Base-by-base conservation (phyloP, 1,140 invertebrate genomes). In the Apis dorsata region DNA sequence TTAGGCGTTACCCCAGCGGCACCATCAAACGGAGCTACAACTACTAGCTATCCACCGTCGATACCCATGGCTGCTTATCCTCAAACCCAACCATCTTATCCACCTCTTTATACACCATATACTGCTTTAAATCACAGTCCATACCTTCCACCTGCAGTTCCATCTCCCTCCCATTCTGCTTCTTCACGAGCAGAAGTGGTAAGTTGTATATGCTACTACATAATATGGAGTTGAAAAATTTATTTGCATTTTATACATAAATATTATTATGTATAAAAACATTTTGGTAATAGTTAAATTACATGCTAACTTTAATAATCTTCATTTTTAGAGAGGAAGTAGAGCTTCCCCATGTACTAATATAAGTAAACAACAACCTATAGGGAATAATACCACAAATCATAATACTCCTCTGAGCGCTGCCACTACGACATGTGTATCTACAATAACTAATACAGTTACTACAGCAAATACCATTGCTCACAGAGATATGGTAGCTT, bases 71-170 rank as follows among this genome's bases (percentile, higher is more conserved):
- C 94, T 24, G 94, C 94, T 74, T 95, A 95, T 86, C 94, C 95
- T 4, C 95, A 95, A 82, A 95, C 95, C 17, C 95, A 95, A 62
- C 94, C 95, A 7, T 94, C 95, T 69, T 96, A 96, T 91, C 95
- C 96, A 59, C 95, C 96, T 34, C 93, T 97, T 66, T 97, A 97
- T 90, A 95, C 96, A 0, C 96, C 97, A 1, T 97, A 97, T 88
- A 95, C 95, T 71, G 95, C 95, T 59, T 91, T 96, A 63, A 95
- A 96, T 89, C 96, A 97, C 89, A 96, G 95, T 84, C 95, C 95
- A 65, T 94, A 94, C 86, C 90, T 96, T 85, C 95, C 96, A 28
- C 94, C 95, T 74, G 93, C 95, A 53, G 94, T 95, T 87, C 94
- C 95, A 34, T 95, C 96, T 24, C 95, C 96, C 21, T 96, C 95